Evolutionary conservation across 1,140 invertebrate genomes (phyloP).

Genomic region (Harlomillsia oculata): DNA sequence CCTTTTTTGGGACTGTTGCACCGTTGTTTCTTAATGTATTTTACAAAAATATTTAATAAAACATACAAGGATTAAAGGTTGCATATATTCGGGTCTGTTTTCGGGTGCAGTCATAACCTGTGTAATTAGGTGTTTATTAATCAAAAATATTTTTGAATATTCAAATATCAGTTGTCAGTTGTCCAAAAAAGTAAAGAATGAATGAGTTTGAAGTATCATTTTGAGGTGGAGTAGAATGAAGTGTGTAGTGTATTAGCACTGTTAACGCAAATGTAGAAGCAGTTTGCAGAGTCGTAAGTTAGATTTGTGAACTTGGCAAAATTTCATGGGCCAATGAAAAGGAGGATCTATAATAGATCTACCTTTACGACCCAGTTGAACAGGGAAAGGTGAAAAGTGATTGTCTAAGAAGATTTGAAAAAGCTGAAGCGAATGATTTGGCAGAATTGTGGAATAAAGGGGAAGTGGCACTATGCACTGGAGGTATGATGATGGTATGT

Average conservation of each 20-base stretch:
- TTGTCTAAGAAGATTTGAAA: neutral
- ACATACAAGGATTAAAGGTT: too few species aligned
- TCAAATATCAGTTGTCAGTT: too few species aligned
- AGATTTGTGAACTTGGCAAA: neutral
- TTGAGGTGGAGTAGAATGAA: too few species aligned
- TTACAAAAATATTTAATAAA: too few species aligned
- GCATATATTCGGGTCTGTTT: too few species aligned
- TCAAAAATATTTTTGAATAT: too few species aligned
- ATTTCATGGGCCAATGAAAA: neutral
- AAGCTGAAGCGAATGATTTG: constrained; percentile 5
- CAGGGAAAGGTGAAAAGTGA: neutral
- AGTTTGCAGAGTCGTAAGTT: neutral
- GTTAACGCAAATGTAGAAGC: neutral
- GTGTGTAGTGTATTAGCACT: neutral
- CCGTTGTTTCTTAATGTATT: too few species aligned
- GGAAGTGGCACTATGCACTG: neutral
- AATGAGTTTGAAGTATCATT: too few species aligned
- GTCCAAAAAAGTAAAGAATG: too few species aligned
- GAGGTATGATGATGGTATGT: constrained; percentile 1
- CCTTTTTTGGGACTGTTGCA: too few species aligned
- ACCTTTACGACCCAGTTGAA: neutral
- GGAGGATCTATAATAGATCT: neutral
- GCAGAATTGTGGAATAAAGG: constrained; percentile 6
- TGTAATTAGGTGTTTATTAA: too few species aligned
- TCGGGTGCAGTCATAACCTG: too few species aligned